phyloP scores from a whole-genome alignment of 1,140 invertebrate genomes.

The Nylanderia fulva region DNA sequence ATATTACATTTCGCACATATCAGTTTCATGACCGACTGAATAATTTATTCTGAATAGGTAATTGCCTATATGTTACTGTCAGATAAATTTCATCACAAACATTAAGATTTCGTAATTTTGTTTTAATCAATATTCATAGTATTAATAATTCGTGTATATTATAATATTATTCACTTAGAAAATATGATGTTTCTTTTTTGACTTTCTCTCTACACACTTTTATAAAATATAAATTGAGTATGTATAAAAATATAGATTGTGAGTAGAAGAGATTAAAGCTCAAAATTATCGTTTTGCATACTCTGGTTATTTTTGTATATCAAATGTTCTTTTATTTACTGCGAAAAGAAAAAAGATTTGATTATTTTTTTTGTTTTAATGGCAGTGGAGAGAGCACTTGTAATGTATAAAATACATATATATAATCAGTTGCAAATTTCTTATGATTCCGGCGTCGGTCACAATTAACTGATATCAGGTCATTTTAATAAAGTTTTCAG shows the following conservation, averaged over 20 bases:
- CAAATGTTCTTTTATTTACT: background rate
- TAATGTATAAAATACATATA: background rate
- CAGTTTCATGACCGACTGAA: background rate
- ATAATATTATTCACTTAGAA: background rate
- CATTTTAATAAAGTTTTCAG: constrained; percentile 40
- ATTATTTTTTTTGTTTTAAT: background rate
- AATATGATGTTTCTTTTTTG: constrained; percentile 12
- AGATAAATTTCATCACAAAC: constrained; percentile 61
- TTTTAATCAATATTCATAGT: constrained; percentile 2
- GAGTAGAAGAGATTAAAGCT: background rate
- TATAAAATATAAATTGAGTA: background rate
- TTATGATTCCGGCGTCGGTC: background rate
- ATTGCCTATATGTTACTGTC: background rate
- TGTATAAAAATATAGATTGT: constrained; percentile 7
- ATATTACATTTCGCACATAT: constrained; percentile 26
- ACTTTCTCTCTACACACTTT: constrained; percentile 6
- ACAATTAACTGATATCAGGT: background rate
- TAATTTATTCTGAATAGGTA: constrained; percentile 16
- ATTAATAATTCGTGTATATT: background rate
- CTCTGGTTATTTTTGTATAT: background rate
- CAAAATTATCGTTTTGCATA: constrained; percentile 2
- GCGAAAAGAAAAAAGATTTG: background rate
- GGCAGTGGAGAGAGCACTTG: constrained; percentile 37
- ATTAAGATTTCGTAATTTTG: constrained; percentile 36
- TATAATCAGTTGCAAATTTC: background rate